phyloP scores from a whole-genome alignment of 2,113 vertebrate genomes.

The Dunckerocampus dactyliophorus region DNA sequence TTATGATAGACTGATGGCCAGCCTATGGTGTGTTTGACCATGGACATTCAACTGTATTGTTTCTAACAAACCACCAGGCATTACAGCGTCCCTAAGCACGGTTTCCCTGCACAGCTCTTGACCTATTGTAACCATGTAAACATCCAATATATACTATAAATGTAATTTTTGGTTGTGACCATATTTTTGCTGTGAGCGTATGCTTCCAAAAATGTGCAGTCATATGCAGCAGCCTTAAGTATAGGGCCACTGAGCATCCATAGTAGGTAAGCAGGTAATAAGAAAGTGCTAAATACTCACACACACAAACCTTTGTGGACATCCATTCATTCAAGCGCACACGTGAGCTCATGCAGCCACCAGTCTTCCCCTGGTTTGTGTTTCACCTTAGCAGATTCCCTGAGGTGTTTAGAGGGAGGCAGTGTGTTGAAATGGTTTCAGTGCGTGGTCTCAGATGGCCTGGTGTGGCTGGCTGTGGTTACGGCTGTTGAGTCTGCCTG shows the following conservation, averaged over 20 bases:
- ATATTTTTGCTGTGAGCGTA: not conserved
- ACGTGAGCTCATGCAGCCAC: conserved; percentile 28
- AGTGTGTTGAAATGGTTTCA: conserved; percentile 54
- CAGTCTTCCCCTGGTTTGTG: conserved; percentile 39
- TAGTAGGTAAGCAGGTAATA: conserved; percentile 15
- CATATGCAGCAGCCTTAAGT: not conserved
- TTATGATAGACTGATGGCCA: too few species aligned
- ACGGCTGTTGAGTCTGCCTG: conserved; percentile 68
- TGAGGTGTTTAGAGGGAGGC: conserved; percentile 45
- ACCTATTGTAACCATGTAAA: too few species aligned
- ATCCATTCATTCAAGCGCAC: conserved; percentile 20
- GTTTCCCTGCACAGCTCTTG: too few species aligned
- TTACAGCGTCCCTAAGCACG: too few species aligned
- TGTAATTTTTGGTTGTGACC: not conserved
- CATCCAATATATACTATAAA: too few species aligned
- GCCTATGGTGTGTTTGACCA: too few species aligned
- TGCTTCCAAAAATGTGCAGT: not conserved
- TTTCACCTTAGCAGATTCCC: conserved; percentile 53
- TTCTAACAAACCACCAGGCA: too few species aligned
- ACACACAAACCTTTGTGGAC: conserved; percentile 8
- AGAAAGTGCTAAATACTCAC: conserved; percentile 3
- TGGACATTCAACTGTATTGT: too few species aligned
- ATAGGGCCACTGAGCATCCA: not conserved
- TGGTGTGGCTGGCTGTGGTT: conserved; percentile 72
- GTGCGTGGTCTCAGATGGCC: conserved; percentile 62